Evolutionary conservation across 2,113 vertebrate species (phyloP).

Genomic region (Rafetus swinhoei): DNA sequence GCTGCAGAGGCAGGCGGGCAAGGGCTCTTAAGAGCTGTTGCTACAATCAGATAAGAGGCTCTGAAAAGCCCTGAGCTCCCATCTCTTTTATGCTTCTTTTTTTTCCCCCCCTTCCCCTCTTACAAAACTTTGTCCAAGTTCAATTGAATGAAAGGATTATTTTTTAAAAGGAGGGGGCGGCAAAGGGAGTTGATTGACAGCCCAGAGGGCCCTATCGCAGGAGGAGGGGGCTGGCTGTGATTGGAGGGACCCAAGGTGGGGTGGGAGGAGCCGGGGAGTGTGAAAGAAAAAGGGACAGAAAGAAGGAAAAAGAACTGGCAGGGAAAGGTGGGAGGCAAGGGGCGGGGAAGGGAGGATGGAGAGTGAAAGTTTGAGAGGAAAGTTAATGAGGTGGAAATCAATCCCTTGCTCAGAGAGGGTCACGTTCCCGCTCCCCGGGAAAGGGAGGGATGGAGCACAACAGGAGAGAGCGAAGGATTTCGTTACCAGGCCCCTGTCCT

Average conservation of each 20-base stretch:
- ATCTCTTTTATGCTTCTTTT: not conserved
- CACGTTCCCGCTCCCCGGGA: not conserved
- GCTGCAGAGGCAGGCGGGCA: not conserved
- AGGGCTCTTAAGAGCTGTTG: not conserved
- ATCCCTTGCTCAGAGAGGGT: not conserved
- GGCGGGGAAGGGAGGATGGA: not conserved
- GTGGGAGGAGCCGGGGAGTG: not conserved
- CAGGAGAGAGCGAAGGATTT: not conserved
- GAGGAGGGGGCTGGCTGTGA: not conserved
- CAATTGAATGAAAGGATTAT: slow-evolving; percentile 39
- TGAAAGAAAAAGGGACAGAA: not conserved
- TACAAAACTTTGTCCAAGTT: slow-evolving; percentile 22
- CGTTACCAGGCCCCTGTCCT: not conserved
- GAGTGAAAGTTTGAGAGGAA: slow-evolving; percentile 12
- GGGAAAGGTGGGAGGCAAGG: not conserved
- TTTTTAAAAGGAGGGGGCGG: slow-evolving; percentile 22
- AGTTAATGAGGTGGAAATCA: slow-evolving; percentile 42
- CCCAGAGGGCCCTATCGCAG: not conserved
- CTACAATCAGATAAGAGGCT: not conserved
- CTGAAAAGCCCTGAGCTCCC: not conserved
- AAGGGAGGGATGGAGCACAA: not conserved
- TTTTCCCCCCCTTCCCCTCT: not conserved
- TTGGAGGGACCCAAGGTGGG: not conserved
- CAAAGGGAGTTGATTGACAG: not conserved
- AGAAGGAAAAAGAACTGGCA: not conserved